Conservation (phyloP, 2,888 invertebrate genomes). For the Hypomecis punctinalis region DNA sequence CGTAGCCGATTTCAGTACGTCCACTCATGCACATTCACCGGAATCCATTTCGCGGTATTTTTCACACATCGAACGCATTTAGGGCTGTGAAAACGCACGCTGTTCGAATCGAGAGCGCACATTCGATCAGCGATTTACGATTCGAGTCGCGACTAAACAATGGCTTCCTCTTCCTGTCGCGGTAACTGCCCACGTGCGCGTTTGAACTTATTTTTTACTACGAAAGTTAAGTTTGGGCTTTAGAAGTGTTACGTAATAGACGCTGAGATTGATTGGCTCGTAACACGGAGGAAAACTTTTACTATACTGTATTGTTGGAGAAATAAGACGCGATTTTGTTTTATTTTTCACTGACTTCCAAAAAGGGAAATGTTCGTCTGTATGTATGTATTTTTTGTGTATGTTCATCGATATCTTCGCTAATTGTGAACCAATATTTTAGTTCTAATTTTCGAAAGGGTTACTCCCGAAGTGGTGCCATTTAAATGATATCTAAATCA, state of each 20-base stretch:
- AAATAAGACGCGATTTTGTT: no score
- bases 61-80: conserved; percentile 29
- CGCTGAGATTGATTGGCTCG: no score
- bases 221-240: not conserved
- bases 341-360: no score
- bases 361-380: no score
- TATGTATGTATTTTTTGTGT: no score
- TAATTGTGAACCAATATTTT: no score
- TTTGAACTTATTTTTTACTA: conserved; percentile 35
- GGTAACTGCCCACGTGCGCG: conserved; percentile 65
- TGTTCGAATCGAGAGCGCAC: conserved; percentile 42
- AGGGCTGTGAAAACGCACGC: conserved; percentile 47
- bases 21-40: conserved; percentile 11
- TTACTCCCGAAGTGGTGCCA: no score
- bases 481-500: no score
- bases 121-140: conserved; percentile 64
- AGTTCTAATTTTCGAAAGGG: no score
- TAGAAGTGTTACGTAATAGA: not conserved
- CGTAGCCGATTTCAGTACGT: not conserved
- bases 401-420: no score
- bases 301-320: no score
- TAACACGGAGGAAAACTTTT: no score
- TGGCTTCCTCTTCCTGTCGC: conserved; percentile 77
- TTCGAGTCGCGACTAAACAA: conserved; percentile 68
- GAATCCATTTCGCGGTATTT: conserved; percentile 23